Evolutionary conservation across 1,140 invertebrate species (phyloP).

Genomic region (Agrilus planipennis): DNA sequence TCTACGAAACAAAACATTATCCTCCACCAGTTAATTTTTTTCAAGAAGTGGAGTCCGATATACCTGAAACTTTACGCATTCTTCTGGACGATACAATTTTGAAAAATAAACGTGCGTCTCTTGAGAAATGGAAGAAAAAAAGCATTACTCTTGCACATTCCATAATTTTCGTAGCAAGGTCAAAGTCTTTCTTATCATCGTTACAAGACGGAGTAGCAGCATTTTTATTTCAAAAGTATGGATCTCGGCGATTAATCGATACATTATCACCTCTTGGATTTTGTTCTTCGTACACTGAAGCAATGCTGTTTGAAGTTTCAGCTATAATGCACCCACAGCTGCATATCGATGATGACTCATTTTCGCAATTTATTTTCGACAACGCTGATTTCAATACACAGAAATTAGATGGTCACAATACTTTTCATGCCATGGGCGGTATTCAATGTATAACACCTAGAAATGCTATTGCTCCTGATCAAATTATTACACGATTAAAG

Average conservation of each 20-base stretch:
- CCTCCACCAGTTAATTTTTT: constrained; percentile 15
- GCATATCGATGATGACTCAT: constrained; percentile 12
- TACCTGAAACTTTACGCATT: constrained; percentile 5
- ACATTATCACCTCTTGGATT: constrained; percentile 18
- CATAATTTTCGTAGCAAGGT: constrained; percentile 3
- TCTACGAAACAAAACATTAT: constrained; percentile 13
- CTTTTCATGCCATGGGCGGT: constrained; percentile 24
- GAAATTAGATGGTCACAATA: constrained; percentile 22
- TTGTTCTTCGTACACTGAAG: constrained; percentile 18
- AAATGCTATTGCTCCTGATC: constrained; percentile 3
- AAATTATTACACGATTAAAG: neutral
- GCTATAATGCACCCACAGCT: constrained; percentile 12
- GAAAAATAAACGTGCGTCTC: neutral
- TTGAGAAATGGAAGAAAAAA: constrained; percentile 4
- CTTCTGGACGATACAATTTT: neutral
- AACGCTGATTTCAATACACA: constrained; percentile 23
- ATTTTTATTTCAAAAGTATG: constrained; percentile 10
- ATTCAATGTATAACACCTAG: constrained; percentile 13
- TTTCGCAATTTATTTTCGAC: constrained; percentile 23
- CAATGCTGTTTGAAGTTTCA: constrained; percentile 16
- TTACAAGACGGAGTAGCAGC: neutral
- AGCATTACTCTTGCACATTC: constrained; percentile 2
- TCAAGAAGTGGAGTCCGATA: constrained; percentile 9
- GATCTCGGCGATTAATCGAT: constrained; percentile 3
- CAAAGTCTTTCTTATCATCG: constrained; percentile 1